Evolutionary conservation across 2,113 vertebrate genomes (phyloP), one percentile per base, ranked within the genome.

Genomic region (Catharus bicknelli): DNA sequence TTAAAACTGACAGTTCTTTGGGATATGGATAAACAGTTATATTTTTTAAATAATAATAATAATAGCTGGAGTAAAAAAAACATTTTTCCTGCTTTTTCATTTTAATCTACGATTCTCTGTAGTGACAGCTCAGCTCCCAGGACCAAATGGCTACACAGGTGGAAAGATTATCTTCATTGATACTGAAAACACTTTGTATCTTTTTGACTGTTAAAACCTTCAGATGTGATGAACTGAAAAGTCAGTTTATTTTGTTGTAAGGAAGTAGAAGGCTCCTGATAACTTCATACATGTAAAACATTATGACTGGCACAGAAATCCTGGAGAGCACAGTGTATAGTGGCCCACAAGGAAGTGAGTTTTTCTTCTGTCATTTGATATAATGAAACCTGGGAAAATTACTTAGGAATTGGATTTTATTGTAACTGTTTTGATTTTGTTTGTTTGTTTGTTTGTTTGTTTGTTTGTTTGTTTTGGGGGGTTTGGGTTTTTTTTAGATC

Each of bases 121-220:
- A 99, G 99, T 99, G 55, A 99, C 99, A 78, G 97, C 99, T 94
- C 99, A 99, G 97, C 98, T 99, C 90, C 99, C 99, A 76, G 99
- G 99, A 92, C 96, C 98, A 47, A 97, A 97, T 5, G 98, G 98
- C 70, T 99, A 99, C 95, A 97, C 98, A 10, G 99, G 99, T 83
- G 99, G 99, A 90, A 99, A 99, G 95, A 97, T 99, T 75, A 99
- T 99, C 96, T 99, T 99, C 97, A 99, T 99, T 40, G 99, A 99
- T 93, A 99, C 99, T 27, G 99, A 99, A 97, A 99, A 99, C 96
- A 99, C 99, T 79, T 99, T 99, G 99, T 99, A 99, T 99, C 98
- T 98, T 95, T 98, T 96, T 81, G 69, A 76, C 58, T 93, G 91
- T 78, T 90, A 48, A 47, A 90, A 90, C 67, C 59, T 93, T 25